A percentile compares a stretch with the other conserved stretches of the same genome.
phyloP scores from a whole-genome alignment of 2,888 invertebrate genomes.

The Diploptera punctata region DNA sequence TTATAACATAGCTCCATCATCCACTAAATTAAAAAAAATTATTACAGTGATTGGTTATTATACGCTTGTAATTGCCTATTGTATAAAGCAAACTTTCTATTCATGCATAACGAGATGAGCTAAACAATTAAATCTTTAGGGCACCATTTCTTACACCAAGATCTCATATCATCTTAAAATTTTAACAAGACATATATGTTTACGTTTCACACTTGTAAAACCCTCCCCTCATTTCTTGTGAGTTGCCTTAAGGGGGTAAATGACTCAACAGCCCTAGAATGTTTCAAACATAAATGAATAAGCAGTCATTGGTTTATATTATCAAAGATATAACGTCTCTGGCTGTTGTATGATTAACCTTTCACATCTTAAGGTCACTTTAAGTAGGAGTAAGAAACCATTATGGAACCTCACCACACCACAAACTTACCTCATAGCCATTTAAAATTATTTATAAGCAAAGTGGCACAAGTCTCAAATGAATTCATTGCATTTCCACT shows the following conservation, averaged over 20 bases:
- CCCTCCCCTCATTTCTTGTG: too few species aligned
- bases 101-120: too few species aligned
- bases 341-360: conserved; percentile 36
- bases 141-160: too few species aligned
- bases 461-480: neutral
- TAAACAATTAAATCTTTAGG: too few species aligned
- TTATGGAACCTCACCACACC: conserved; percentile 5
- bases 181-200: conserved; percentile 7
- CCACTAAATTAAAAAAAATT: too few species aligned
- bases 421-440: conserved; percentile 12
- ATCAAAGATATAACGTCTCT: neutral
- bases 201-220: conserved; percentile 18
- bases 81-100: too few species aligned
- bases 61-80: too few species aligned
- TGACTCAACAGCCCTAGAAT: neutral
- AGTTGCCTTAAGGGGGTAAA: neutral
- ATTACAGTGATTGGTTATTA: too few species aligned
- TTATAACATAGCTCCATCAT: too few species aligned
- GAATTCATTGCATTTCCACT: too few species aligned
- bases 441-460: neutral
- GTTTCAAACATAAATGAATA: neutral
- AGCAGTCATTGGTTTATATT: conserved; percentile 7
- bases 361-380: conserved; percentile 27
- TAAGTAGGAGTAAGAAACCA: conserved; percentile 20
- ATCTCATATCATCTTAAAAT: too few species aligned